These are phyloP conservation scores for Bombus vancouverensis DNA, from an alignment of 1,140 invertebrate genomes.

Conservation along the genomic window DNA sequence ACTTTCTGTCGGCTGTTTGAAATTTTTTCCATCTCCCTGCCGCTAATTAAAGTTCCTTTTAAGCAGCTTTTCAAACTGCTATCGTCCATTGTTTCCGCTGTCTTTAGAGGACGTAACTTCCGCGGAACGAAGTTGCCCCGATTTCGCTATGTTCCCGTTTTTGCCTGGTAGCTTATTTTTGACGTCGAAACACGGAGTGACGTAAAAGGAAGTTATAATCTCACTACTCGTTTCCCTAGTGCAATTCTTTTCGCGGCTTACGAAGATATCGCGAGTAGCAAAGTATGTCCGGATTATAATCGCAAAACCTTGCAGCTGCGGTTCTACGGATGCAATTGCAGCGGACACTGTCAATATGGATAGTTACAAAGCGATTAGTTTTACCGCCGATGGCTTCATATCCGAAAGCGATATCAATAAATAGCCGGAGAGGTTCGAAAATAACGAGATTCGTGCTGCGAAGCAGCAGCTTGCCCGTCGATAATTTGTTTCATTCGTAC, in stretches of 20 bases:
- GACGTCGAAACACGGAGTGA: not conserved
- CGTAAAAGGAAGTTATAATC: not conserved
- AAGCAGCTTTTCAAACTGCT: slow-evolving; percentile 28
- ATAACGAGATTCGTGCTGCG: not conserved
- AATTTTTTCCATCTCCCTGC: not conserved
- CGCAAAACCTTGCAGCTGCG: too few relatives aligned
- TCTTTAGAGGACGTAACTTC: slow-evolving; percentile 24
- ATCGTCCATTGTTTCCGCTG: slow-evolving; percentile 26
- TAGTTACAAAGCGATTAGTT: too few relatives aligned
- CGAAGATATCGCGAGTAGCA: too few relatives aligned
- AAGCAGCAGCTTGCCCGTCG: not conserved
- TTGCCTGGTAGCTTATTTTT: not conserved
- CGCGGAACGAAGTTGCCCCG: not conserved
- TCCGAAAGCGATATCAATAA: too few relatives aligned
- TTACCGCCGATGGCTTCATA: too few relatives aligned
- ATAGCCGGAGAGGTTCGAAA: not conserved
- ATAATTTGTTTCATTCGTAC: not conserved
- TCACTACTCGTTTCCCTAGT: too few relatives aligned
- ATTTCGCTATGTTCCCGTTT: not conserved
- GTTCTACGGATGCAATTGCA: too few relatives aligned
- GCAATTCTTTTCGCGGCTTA: not conserved
- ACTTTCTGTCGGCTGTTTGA: not conserved
- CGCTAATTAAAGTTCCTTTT: slow-evolving; percentile 40
- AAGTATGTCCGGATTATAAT: too few relatives aligned
- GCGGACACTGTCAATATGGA: too few relatives aligned